These are phyloP conservation scores for Ophiothrix spiculata DNA, from an alignment of 35 echinoderm and acorn worm species.

Conservation along the genomic window DNA sequence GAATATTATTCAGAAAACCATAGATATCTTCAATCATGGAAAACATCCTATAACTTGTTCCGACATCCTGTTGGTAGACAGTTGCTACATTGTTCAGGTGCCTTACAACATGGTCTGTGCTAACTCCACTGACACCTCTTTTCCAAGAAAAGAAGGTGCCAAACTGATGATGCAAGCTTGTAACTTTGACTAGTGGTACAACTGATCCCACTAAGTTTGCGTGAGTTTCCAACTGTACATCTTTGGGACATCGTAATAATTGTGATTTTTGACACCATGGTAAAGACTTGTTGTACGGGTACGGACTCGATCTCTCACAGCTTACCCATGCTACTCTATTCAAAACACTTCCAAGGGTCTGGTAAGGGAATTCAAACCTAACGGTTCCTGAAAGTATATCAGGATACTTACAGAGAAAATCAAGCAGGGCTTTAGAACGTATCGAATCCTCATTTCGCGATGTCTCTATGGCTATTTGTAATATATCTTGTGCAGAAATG, in stretches of 20 bases:
- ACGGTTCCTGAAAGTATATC: not conserved
- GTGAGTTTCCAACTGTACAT: not conserved
- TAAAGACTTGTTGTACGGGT: not conserved
- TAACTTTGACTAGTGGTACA: not conserved
- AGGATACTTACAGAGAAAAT: not conserved
- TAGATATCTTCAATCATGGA: not conserved
- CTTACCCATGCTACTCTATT: not conserved
- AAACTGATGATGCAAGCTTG: not conserved
- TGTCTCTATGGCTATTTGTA: not conserved
- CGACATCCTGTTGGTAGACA: not conserved
- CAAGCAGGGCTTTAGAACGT: not conserved
- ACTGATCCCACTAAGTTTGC: not conserved
- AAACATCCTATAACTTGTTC: not conserved
- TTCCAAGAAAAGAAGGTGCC: not conserved
- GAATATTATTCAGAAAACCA: not conserved
- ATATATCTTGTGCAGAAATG: not conserved
- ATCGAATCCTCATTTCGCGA: not conserved
- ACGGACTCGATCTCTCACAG: not conserved
- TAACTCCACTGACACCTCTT: not conserved
- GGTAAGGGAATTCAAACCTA: not conserved
- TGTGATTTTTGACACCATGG: not conserved
- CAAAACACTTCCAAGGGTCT: not conserved
- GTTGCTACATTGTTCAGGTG: constrained; percentile 22
- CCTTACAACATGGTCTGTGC: not conserved
- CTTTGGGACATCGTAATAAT: not conserved